A percentile compares a stretch with the other conserved stretches of the same genome.
Conservation (phyloP, 1,140 invertebrate species). For the Adoxophyes honmai region DNA sequence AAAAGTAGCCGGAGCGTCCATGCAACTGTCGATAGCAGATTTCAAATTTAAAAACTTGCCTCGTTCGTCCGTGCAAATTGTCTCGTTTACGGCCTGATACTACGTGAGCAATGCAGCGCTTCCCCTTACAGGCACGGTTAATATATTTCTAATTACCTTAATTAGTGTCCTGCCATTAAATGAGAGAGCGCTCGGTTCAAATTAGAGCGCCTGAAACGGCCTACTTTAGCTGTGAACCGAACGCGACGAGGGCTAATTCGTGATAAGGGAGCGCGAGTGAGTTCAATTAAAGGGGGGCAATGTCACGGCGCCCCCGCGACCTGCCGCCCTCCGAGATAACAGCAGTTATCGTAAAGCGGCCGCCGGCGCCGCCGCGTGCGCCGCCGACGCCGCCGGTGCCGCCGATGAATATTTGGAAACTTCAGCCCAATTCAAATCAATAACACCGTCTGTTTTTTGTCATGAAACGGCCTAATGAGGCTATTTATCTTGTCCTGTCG, state of each 20-base stretch:
- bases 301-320: constrained; percentile 40
- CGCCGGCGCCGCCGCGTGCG: neutral
- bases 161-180: constrained; percentile 60
- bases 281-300: constrained; percentile 51
- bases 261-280: constrained; percentile 57
- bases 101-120: constrained; percentile 20
- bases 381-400: neutral
- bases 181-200: constrained; percentile 54
- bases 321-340: constrained; percentile 38
- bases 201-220: constrained; percentile 55
- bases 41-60: constrained; percentile 13
- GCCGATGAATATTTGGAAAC: constrained; percentile 4
- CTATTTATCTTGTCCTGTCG: neutral
- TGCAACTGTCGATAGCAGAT: constrained; percentile 13
- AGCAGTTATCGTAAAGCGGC: constrained; percentile 41
- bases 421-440: constrained; percentile 14
- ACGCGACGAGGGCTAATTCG: constrained; percentile 60
- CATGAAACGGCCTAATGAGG: neutral
- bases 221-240: constrained; percentile 59
- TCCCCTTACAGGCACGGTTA: constrained; percentile 29
- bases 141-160: constrained; percentile 64
- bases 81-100: constrained; percentile 20
- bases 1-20: constrained; percentile 22
- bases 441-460: neutral
- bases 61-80: constrained; percentile 20